Conservation (phyloP, 2,113 vertebrate genomes). For the Triplophysa dalaica region DNA sequence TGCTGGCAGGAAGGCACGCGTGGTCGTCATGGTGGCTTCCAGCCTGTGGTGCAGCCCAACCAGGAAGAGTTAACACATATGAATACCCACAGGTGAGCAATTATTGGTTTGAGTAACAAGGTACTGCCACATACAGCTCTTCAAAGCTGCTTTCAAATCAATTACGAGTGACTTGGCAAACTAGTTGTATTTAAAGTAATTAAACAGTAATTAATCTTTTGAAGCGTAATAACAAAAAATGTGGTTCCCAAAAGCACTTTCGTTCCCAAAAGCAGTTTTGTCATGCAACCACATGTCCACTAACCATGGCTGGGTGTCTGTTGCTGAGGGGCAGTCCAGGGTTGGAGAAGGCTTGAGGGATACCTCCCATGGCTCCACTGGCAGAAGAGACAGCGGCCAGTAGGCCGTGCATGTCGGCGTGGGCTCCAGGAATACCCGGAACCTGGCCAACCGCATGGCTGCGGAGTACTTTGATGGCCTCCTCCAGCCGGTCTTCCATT, state of each 20-base stretch:
- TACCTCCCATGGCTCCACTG: conserved; percentile 74
- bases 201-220: too few relatives aligned
- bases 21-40: conserved; percentile 84
- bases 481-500: conserved; percentile 96
- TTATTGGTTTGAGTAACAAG: background rate
- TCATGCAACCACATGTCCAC: conserved; percentile 42
- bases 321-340: conserved; percentile 82
- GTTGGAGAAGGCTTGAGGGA: conserved; percentile 82
- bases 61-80: background rate
- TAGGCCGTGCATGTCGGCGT: conserved; percentile 78
- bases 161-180: too few relatives aligned
- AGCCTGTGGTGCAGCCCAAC: conserved; percentile 67
- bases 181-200: too few relatives aligned
- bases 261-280: background rate
- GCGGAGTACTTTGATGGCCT: conserved; percentile 95
- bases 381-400: conserved; percentile 73
- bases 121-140: background rate
- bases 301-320: conserved; percentile 87
- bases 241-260: too few relatives aligned
- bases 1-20: conserved; percentile 76
- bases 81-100: background rate
- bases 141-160: too few relatives aligned
- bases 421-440: conserved; percentile 61
- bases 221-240: too few relatives aligned
- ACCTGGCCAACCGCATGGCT: conserved; percentile 91